Evolutionary conservation across 2,797 vertebrate species (phyloP).

Genomic region (Hipposideros larvatus): DNA sequence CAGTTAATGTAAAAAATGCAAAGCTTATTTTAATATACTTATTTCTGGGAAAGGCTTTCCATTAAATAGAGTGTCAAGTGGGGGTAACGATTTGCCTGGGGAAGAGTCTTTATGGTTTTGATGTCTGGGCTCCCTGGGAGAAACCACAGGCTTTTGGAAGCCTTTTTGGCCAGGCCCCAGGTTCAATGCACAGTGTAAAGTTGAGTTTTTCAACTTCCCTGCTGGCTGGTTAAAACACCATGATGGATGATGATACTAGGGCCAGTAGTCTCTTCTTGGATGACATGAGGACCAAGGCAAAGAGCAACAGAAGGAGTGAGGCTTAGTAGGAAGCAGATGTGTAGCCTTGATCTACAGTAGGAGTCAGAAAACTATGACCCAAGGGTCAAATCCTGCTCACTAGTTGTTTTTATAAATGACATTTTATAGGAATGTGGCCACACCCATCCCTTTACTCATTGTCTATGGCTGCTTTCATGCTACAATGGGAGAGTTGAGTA

Average conservation of each 20-base stretch:
- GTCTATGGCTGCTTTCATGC: background rate
- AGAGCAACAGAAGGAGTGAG: background rate
- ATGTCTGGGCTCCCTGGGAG: conserved; percentile 64
- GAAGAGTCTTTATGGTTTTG: conserved; percentile 71
- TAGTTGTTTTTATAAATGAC: conserved; percentile 31
- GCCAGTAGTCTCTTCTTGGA: background rate
- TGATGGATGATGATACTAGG: background rate
- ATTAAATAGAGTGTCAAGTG: conserved; percentile 80
- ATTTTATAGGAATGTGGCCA: conserved; percentile 6
- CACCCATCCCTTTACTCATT: background rate
- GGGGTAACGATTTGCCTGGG: conserved; percentile 73
- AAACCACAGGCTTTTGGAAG: conserved; percentile 56
- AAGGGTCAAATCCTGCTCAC: background rate
- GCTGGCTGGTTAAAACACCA: conserved; percentile 38
- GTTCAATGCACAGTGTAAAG: conserved; percentile 28
- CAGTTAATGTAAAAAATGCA: conserved; percentile 82
- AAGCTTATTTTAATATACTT: conserved; percentile 82
- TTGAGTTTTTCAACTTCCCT: conserved; percentile 52
- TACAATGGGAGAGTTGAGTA: background rate
- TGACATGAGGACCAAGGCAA: background rate
- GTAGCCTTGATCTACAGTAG: background rate
- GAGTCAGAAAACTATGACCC: background rate
- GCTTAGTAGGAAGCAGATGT: background rate
- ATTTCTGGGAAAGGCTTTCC: conserved; percentile 78
- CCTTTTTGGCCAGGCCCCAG: conserved; percentile 50